phyloP scores from a whole-genome alignment of 2,113 vertebrate genomes.

The Micronycteris hirsuta region DNA sequence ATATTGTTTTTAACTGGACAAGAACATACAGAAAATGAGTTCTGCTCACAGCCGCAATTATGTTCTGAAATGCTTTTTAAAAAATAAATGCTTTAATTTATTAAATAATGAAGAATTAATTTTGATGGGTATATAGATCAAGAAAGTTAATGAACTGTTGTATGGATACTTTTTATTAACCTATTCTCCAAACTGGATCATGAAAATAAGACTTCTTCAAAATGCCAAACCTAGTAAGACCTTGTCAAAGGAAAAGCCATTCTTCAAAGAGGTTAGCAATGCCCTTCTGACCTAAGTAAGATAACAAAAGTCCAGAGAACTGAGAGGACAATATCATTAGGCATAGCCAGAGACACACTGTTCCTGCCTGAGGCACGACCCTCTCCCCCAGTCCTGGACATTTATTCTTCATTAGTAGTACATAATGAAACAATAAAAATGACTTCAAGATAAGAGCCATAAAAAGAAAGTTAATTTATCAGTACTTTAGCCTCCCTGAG shows the following conservation, averaged over 20 bases:
- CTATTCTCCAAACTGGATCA: not conserved
- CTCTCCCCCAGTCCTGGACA: not conserved
- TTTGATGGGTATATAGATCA: not conserved
- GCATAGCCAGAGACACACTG: not conserved
- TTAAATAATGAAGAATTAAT: not conserved
- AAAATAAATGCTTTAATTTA: not conserved
- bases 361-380: not conserved
- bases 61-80: not conserved
- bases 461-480: slow-evolving; percentile 20
- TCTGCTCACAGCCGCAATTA: not conserved
- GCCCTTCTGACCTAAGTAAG: not conserved
- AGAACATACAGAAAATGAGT: slow-evolving; percentile 9
- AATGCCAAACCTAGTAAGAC: not conserved
- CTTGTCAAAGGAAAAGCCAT: not conserved
- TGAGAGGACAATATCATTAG: not conserved
- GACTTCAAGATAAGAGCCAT: not conserved
- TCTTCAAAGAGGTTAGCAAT: not conserved
- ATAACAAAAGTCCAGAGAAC: not conserved
- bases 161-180: not conserved
- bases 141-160: not conserved
- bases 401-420: not conserved
- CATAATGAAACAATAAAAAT: slow-evolving; percentile 24
- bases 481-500: not conserved
- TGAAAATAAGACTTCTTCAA: not conserved
- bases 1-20: not conserved